A percentile compares a stretch with the other conserved stretches of the same genome.
phyloP scores from a whole-genome alignment of 2,888 invertebrate species.

The Erebia ligea region DNA sequence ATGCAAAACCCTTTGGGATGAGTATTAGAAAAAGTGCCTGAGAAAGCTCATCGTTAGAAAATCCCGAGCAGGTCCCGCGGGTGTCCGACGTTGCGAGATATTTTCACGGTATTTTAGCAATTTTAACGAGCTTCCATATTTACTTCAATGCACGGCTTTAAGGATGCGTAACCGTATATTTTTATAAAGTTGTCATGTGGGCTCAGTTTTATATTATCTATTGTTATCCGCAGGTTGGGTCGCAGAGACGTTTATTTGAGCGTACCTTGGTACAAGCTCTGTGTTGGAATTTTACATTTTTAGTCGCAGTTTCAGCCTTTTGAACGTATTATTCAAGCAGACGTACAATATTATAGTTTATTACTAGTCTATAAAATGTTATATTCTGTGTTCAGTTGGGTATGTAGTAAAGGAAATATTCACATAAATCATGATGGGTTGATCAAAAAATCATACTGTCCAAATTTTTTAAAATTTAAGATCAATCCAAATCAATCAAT shows the following conservation, averaged over 20 bases:
- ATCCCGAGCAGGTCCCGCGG: slow-evolving; percentile 58
- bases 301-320: background rate
- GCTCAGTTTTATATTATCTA: slow-evolving; percentile 25
- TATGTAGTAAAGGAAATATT: too few relatives aligned
- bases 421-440: too few relatives aligned
- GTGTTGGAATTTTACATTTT: background rate
- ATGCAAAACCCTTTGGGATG: slow-evolving; percentile 68
- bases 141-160: slow-evolving; percentile 68
- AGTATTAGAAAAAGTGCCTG: slow-evolving; percentile 72
- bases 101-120: slow-evolving; percentile 82
- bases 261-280: background rate
- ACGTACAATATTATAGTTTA: too few relatives aligned
- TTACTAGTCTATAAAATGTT: too few relatives aligned
- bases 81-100: slow-evolving; percentile 74
- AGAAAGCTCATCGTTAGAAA: slow-evolving; percentile 59
- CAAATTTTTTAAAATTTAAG: too few relatives aligned
- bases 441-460: too few relatives aligned
- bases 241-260: background rate
- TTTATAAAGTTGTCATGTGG: slow-evolving; percentile 45
- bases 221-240: slow-evolving; percentile 20
- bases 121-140: slow-evolving; percentile 80
- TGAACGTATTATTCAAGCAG: background rate
- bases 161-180: slow-evolving; percentile 62
- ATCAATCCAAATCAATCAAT: too few relatives aligned
- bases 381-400: too few relatives aligned